Evolutionary conservation across 2,888 invertebrate genomes (phyloP).

Genomic region (Mylabris sibirica): DNA sequence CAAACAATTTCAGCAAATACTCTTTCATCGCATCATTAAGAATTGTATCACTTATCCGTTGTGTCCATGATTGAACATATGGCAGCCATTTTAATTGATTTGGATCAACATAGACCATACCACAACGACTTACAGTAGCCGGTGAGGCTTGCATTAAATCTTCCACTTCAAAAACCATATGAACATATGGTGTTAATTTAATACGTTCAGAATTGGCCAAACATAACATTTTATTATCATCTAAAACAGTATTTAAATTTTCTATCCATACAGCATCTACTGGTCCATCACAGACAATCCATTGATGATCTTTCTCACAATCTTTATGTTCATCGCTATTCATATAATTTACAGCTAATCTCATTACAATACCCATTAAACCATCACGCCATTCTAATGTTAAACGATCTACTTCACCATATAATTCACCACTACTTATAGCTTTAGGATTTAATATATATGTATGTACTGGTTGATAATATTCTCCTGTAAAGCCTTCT

Average conservation of each 20-base stretch:
- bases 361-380: slow-evolving; percentile 74
- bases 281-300: slow-evolving; percentile 91
- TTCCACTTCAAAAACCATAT: slow-evolving; percentile 88
- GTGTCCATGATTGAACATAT: slow-evolving; percentile 79
- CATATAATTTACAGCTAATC: slow-evolving; percentile 66
- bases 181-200: slow-evolving; percentile 86
- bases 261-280: slow-evolving; percentile 96
- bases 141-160: slow-evolving; percentile 91
- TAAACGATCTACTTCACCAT: slow-evolving; percentile 83
- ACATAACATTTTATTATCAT: slow-evolving; percentile 94
- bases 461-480: slow-evolving; percentile 77
- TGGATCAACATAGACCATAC: slow-evolving; percentile 92
- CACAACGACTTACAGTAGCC: slow-evolving; percentile 84
- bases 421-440: slow-evolving; percentile 85
- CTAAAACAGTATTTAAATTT: slow-evolving; percentile 90
- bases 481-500: slow-evolving; percentile 67
- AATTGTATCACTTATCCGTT: slow-evolving; percentile 63
- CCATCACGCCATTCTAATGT: slow-evolving; percentile 94
- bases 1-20: slow-evolving; percentile 73
- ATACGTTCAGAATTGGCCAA: slow-evolving; percentile 91
- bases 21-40: slow-evolving; percentile 68
- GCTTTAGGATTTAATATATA: slow-evolving; percentile 90
- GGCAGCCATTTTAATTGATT: slow-evolving; percentile 84
- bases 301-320: slow-evolving; percentile 74
- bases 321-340: slow-evolving; percentile 54